Conservation (phyloP, 37 sponge, comb jelly and placozoan species). For the Ianthella basta region DNA sequence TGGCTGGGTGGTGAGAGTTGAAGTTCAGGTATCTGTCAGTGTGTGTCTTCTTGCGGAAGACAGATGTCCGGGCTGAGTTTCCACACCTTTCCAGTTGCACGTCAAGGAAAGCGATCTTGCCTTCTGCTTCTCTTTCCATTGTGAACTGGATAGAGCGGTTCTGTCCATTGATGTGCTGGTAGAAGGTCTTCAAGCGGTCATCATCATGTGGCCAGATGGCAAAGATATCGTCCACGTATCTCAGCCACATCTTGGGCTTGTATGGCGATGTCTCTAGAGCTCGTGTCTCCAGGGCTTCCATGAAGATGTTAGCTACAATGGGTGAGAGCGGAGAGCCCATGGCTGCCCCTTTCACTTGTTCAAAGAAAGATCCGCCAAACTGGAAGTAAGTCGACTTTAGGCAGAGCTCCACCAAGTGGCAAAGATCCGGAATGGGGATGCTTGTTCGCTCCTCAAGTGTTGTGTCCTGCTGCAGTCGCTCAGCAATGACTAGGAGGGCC, state of each 20-base stretch:
- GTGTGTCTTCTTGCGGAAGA: constrained; percentile 7
- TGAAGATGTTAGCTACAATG: constrained; percentile 9
- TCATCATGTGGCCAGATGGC: constrained; percentile 9
- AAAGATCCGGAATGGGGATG: constrained; percentile 11
- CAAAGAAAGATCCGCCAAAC: not conserved
- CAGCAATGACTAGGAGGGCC: constrained; percentile 17
- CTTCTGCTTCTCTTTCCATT: not conserved
- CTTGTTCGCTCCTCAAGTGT: not conserved
- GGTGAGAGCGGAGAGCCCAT: constrained; percentile 38
- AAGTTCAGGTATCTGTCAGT: constrained; percentile 10
- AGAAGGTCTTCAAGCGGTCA: not conserved
- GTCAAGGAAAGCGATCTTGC: constrained; percentile 16
- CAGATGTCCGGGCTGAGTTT: not conserved
- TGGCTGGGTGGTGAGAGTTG: not conserved
- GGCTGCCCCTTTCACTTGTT: constrained; percentile 27
- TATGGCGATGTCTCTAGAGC: not conserved
- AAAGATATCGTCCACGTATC: constrained; percentile 21
- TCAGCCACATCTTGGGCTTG: constrained; percentile 7
- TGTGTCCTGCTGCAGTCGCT: not conserved
- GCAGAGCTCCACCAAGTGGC: constrained; percentile 10
- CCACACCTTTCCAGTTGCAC: not conserved
- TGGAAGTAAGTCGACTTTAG: constrained; percentile 14
- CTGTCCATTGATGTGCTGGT: not conserved
- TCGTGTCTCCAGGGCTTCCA: constrained; percentile 13
- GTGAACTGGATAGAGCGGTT: constrained; percentile 8